Base-by-base conservation (phyloP, 2,888 invertebrate genomes). In the Agrochola lota region DNA sequence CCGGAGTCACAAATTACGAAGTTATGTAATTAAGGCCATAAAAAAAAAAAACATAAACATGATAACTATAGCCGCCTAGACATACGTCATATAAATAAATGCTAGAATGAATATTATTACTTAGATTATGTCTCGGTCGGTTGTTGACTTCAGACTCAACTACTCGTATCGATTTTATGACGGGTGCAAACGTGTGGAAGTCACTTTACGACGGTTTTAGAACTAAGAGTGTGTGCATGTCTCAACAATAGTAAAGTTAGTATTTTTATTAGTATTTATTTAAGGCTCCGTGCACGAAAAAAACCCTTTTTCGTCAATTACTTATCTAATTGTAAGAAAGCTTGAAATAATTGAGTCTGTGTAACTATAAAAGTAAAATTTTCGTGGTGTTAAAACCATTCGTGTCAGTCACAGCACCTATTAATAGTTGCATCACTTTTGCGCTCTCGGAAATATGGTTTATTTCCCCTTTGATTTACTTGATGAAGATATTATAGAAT, bases 121-220 rank as follows among this genome's bases (percentile, higher is more conserved):
- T 60, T 30, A n/a, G 15, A 3, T 8, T 52, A 40, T 78, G 30
- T 30, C 5, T n/a, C 59, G 55, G 30, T 30, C n/a, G 80, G 67
- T 72, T 73, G 55, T 80, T 73, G 79, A 72, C 78, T 35, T 72
- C 66, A 26, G 55, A 26, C 26, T 46, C 35, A 46, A 69, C 15
- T 55, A n/a, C n/a, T n/a, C n/a, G n/a, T n/a, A 80, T 80, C 30
- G 80, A 80, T 80, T 80, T 80, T 74, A 69, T 74, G 80, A 60
- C 15, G 12, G 55, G 55, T 73, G 17, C n/a, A 81, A 76, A 81
- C 43, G 60, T 62, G 55, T 73, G 20, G 80, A n/a, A 60, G 55
- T 35, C 59, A 46, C 26, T 79, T 78, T 66, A 78, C 43, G 59
- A 66, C 23, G 8, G 43, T 55, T 79, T 71, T 46, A 72, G 43